Evolutionary conservation across 2,797 vertebrate genomes (phyloP).

Genomic region (Buceros bicornis): DNA sequence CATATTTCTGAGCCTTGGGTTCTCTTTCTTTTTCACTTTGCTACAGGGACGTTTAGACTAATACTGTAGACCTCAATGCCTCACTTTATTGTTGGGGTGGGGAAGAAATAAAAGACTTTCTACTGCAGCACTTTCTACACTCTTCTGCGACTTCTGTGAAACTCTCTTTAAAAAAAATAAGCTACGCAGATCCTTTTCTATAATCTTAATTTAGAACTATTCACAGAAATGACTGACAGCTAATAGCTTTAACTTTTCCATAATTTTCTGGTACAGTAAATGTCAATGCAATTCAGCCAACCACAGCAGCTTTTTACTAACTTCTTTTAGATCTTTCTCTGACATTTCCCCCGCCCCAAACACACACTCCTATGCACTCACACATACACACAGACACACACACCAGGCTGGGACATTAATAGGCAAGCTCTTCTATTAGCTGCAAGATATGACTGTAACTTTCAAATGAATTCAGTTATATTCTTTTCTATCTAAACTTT

Average conservation of each 20-base stretch:
- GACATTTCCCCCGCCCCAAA: not conserved
- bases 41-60: not conserved
- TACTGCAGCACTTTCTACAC: not conserved
- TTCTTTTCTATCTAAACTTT: not conserved
- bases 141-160: not conserved
- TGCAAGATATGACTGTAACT: not conserved
- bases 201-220: slow-evolving; percentile 16
- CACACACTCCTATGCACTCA: accelerated
- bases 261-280: slow-evolving; percentile 27
- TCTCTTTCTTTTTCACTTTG: slow-evolving; percentile 1
- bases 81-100: not conserved
- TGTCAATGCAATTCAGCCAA: not conserved
- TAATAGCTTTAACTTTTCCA: slow-evolving; percentile 20
- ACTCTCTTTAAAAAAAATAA: not conserved
- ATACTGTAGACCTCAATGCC: not conserved
- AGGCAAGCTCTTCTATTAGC: not conserved
- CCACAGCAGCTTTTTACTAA: not conserved
- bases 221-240: slow-evolving; percentile 7
- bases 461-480: not conserved
- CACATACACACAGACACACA: accelerated
- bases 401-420: not conserved
- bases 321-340: not conserved
- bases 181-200: not conserved
- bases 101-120: not conserved
- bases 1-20: not conserved